Evolutionary conservation across 2,113 vertebrate genomes (phyloP), one percentile per base, ranked within the genome.

Genomic region (Danionella cerebrum): DNA sequence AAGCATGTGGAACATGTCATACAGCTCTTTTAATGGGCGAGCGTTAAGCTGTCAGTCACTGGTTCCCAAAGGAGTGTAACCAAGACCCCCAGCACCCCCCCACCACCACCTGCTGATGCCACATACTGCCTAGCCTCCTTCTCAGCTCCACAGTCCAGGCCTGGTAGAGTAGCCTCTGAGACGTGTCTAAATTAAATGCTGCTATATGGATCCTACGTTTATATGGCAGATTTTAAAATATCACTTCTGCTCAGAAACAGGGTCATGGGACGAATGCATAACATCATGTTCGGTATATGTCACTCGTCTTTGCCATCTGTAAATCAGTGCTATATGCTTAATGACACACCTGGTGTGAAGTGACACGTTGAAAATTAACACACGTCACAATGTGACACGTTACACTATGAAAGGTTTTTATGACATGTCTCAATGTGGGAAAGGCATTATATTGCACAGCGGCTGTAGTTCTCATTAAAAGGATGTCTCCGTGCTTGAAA

Each of bases 181-280:
- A 71, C 71, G 57, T 39, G 55, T 65, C 66, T 66, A 71, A 72
- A 69, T 73, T 57, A 76, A 70, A 67, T 53, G 18, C 59, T 48
- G 59, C 59, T 27, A 51, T 47, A 68, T 54, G 22, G 62, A 38
- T 35, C 39, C 66, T 65, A 39, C 54, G 14, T 71, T 66, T 73
- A 67, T 63, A 38, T 36, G 54, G 39, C 45, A 51, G 74, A 73
- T 84, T 84, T 82, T 80, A 86, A 86, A 84, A 86, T 83, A 85
- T 82, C 81, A 78, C 79, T 74, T 83, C 80, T 83, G 78, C 82
- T 78, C 70, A 72, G 79, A 85, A 79, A 85, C 76, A 53, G 74
- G 35, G 63, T 47, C 69, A 50, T 52, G 31, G 45, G 22, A 47
- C 13, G 3, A 6, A 48, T 55, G 45, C 45, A 18, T 21, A 39